Percentiles rank a stretch among this genome's conserved stretches.
Conservation (phyloP, 2,888 invertebrate genomes). For the Drosophila mimica region DNA sequence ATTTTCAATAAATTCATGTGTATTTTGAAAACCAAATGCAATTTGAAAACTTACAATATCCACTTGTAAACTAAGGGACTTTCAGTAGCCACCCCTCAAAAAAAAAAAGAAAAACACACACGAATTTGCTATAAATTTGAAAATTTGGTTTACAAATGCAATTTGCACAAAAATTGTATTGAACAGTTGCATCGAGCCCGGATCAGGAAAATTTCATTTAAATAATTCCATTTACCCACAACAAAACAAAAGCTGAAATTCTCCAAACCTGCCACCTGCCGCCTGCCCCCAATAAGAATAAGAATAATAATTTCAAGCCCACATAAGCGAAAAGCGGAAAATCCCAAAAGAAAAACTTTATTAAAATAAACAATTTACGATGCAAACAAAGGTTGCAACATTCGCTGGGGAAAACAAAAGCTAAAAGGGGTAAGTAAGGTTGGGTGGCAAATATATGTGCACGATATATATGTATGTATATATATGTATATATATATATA, state of each 20-base stretch:
- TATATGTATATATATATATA: background rate
- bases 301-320: conserved; percentile 4
- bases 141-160: conserved; percentile 35
- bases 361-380: conserved; percentile 54
- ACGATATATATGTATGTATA: background rate
- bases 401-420: conserved; percentile 12
- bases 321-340: conserved; percentile 3
- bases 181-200: conserved; percentile 31
- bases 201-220: conserved; percentile 34
- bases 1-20: background rate
- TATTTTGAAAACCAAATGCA: background rate
- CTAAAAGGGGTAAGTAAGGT: conserved; percentile 3
- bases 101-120: background rate
- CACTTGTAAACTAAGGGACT: background rate
- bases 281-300: background rate
- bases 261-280: background rate
- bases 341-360: conserved; percentile 33
- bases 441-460: conserved; percentile 1
- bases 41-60: background rate
- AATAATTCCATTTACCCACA: conserved; percentile 47
- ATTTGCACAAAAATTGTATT: conserved; percentile 38
- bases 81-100: background rate
- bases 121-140: conserved; percentile 49
- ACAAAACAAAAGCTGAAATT: conserved; percentile 11
- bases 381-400: conserved; percentile 11